Base-by-base conservation (phyloP, 2,797 vertebrate species). In the Bradypodion ventrale region DNA sequence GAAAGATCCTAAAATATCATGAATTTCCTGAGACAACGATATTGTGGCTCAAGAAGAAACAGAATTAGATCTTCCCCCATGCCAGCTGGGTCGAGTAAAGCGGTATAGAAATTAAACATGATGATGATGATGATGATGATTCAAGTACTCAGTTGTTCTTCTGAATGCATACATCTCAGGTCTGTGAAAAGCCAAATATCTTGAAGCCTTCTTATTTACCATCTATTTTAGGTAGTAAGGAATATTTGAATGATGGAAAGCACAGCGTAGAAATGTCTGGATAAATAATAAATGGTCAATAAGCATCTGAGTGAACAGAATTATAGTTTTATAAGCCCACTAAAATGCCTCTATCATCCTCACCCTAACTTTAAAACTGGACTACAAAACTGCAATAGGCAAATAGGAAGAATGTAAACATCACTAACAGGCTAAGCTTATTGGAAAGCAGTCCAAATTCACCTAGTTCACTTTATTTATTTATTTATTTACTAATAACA, bases 361-460 rank as follows among this genome's bases (percentile, higher is more conserved):
- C 46, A 0, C 6, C 7, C 0, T 0, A 56, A 49, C 49, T 78
- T 15, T 78, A 35, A 25, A 85, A 80, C 72, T 7, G 5, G 21
- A 25, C 66, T 56, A 73, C 88, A 87, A 42, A 23, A 52, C 35
- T 2, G 56, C 2, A 73, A 4, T 80, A 56, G 62, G 32, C 21
- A 87, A 86, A 66, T 13, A 3, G n/a, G n/a, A 72, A 74, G 6
- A 60, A 46, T 77, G 1, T 60, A 3, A 83, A 80, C 40, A 59
- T 81, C 80, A 87, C 72, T 89, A 89, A 73, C 13, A 77, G 15
- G 68, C 46, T 91, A 75, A 84, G 7, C 4, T 80, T 32, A 80
- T 2, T 44, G 4, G 49, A 82, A 82, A 46, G 42, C 15, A 76
- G 8, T 42, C 35, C 0, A 49, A 73, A 29, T 46, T 23, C 0